Percentiles rank a stretch among this genome's conserved stretches.
These are phyloP conservation scores for Gryllus bimaculatus DNA, from an alignment of 1,140 invertebrate species.

Conservation along the genomic window DNA sequence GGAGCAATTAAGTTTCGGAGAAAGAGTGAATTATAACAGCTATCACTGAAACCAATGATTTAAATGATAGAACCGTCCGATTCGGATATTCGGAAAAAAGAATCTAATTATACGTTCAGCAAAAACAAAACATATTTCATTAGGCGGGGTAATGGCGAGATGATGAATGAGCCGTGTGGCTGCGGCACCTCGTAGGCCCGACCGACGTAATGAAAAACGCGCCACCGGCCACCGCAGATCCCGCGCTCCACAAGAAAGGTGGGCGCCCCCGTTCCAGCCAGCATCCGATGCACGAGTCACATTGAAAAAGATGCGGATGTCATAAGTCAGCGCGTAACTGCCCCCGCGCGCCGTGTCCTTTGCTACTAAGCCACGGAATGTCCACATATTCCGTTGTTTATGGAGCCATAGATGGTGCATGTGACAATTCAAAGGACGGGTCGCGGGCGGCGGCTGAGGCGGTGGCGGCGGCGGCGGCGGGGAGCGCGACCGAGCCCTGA, in stretches of 20 bases:
- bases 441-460: no score
- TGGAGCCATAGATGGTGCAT: background rate
- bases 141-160: background rate
- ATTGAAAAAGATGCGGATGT: background rate
- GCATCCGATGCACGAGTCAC: background rate
- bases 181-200: background rate
- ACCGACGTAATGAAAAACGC: background rate
- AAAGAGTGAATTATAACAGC: background rate
- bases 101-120: background rate
- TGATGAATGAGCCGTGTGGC: background rate
- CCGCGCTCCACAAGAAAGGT: background rate
- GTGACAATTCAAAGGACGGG: background rate
- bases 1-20: background rate
- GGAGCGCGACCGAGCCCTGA: background rate
- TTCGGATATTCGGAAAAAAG: background rate
- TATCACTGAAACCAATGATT: background rate
- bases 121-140: background rate
- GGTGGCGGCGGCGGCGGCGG: no score
- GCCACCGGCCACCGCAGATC: background rate
- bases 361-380: background rate
- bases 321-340: background rate
- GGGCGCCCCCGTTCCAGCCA: background rate
- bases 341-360: no score
- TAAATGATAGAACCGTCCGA: background rate
- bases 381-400: background rate